phyloP scores from a whole-genome alignment of 2,797 vertebrate genomes.

The Sarcophilus harrisii region DNA sequence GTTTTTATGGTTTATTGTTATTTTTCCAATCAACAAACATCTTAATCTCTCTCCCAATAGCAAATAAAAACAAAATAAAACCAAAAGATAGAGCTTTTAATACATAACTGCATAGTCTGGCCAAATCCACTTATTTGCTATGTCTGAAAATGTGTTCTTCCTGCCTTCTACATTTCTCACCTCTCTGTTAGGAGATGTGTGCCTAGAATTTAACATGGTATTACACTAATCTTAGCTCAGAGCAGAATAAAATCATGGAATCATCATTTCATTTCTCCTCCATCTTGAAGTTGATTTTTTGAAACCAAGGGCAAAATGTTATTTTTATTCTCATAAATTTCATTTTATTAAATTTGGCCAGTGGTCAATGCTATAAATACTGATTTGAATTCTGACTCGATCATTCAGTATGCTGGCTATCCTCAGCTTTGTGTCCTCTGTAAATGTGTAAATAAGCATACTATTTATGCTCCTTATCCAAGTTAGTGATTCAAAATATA shows the following conservation, averaged over 20 bases:
- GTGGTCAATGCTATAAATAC: not conserved
- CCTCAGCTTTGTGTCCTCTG: not conserved
- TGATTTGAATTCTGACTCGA: not conserved
- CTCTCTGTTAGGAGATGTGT: not conserved
- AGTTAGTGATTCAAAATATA: not conserved
- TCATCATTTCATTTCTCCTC: not conserved
- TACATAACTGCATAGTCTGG: not conserved
- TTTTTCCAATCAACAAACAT: not conserved
- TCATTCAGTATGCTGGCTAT: not conserved
- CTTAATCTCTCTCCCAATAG: not conserved
- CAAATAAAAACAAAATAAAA: not conserved
- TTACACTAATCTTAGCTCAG: not conserved
- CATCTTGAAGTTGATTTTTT: not conserved
- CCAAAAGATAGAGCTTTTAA: not conserved
- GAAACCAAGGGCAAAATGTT: not conserved
- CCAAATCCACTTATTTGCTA: not conserved
- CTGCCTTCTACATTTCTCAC: not conserved
- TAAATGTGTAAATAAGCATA: not conserved
- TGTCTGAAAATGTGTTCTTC: not conserved
- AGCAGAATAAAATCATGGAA: not conserved
- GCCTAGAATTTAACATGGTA: not conserved
- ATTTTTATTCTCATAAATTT: not conserved
- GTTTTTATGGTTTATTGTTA: not conserved
- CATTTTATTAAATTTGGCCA: not conserved
- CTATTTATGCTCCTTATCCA: not conserved